Evolutionary conservation across 1,140 invertebrate species (phyloP).

Genomic region (Palaemon carinicauda): DNA sequence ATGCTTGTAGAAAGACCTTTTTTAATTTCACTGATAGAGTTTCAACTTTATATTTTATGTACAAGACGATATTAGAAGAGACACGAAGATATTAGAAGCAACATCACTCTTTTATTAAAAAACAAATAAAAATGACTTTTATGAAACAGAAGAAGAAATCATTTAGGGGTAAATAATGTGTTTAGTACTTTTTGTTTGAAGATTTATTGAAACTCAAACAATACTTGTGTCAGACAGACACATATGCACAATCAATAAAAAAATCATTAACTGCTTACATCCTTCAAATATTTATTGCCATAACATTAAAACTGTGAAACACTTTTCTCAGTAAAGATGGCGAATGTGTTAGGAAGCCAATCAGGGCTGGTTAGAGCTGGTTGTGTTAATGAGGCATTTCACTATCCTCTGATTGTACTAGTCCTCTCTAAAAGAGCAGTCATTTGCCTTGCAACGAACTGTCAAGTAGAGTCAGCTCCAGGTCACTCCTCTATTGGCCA

Average conservation of each 20-base stretch:
- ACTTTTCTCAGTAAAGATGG: slow-evolving; percentile 45
- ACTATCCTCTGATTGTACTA: slow-evolving; percentile 30
- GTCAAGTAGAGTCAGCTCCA: not conserved
- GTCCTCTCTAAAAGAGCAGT: not conserved
- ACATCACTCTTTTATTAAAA: no score
- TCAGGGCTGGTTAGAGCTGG: not conserved
- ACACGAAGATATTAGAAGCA: no score
- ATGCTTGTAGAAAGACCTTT: no score
- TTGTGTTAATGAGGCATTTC: not conserved
- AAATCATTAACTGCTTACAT: slow-evolving; percentile 58
- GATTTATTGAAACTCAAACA: slow-evolving; percentile 57
- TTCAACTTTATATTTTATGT: no score
- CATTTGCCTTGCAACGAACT: not conserved
- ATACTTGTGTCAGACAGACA: slow-evolving; percentile 54
- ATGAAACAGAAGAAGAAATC: no score
- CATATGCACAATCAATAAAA: slow-evolving; percentile 54
- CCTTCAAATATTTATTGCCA: slow-evolving; percentile 56
- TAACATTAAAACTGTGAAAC: slow-evolving; percentile 57
- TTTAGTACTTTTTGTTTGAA: not conserved
- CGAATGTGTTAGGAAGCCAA: slow-evolving; percentile 15
- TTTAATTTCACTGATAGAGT: no score
- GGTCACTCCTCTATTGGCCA: not conserved
- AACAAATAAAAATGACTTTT: no score
- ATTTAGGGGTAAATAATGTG: no score
- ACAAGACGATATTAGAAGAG: no score